Evolutionary conservation across 2,888 invertebrate genomes (phyloP).

Genomic region (Carabus problematicus): DNA sequence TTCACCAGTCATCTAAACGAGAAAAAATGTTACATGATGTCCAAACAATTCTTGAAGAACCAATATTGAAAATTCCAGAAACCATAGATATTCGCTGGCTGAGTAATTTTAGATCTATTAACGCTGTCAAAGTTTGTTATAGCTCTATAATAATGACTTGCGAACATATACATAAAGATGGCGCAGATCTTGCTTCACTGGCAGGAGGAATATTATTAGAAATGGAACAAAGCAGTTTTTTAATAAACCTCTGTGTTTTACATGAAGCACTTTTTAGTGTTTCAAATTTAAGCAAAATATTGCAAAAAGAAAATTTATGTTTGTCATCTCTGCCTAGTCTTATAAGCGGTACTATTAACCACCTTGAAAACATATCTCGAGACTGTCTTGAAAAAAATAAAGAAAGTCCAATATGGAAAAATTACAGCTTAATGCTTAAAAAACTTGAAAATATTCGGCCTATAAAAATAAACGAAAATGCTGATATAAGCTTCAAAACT

Average conservation of each 20-base stretch:
- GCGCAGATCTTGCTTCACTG: conserved; percentile 6
- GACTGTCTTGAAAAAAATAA: conserved; percentile 3
- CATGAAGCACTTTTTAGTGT: too few relatives aligned
- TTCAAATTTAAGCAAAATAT: conserved; percentile 2
- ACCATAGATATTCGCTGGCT: conserved; percentile 6
- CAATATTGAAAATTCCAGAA: conserved; percentile 9
- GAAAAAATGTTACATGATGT: not conserved
- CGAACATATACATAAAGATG: conserved; percentile 5
- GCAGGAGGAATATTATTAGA: conserved; percentile 5
- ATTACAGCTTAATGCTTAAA: conserved; percentile 3
- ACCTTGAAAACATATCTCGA: not conserved
- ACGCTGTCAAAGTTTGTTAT: conserved; percentile 6
- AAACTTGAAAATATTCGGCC: not conserved
- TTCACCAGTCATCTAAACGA: not conserved
- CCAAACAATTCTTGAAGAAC: conserved; percentile 9
- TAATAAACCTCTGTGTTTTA: conserved; percentile 6
- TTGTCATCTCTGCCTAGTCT: conserved; percentile 2
- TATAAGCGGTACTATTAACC: conserved; percentile 6
- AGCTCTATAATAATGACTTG: not conserved
- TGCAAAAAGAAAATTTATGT: conserved; percentile 8
- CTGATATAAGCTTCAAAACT: conserved; percentile 3
- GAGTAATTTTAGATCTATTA: conserved; percentile 8
- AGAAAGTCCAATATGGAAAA: not conserved
- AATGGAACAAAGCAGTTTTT: conserved; percentile 6
- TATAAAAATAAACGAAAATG: conserved; percentile 3